These are phyloP conservation scores for Fissipunctia ypsillon DNA, from an alignment of 2,888 invertebrate genomes.

Conservation along the genomic window DNA sequence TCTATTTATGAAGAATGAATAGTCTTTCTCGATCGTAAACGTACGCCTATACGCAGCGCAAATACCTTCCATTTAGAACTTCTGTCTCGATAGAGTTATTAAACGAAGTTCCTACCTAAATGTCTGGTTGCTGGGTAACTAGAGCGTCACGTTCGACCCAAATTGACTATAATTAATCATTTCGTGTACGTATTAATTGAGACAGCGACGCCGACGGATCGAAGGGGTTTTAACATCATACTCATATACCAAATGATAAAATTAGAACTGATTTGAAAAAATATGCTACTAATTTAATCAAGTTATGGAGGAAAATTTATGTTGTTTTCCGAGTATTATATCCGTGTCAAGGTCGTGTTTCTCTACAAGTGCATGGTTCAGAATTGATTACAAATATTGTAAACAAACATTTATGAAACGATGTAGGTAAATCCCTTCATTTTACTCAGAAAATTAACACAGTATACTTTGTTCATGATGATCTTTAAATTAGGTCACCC, in stretches of 20 bases:
- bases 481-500: neutral
- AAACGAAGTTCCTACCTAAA: slow-evolving; percentile 69
- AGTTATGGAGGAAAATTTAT: slow-evolving; percentile 37
- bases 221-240: slow-evolving; percentile 54
- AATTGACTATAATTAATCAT: slow-evolving; percentile 85
- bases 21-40: slow-evolving; percentile 35
- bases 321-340: slow-evolving; percentile 30
- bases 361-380: slow-evolving; percentile 28
- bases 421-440: slow-evolving; percentile 26
- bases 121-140: slow-evolving; percentile 69
- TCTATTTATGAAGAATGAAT: slow-evolving; percentile 31
- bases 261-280: slow-evolving; percentile 10
- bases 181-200: slow-evolving; percentile 73
- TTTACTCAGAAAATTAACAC: slow-evolving; percentile 27
- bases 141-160: slow-evolving; percentile 78
- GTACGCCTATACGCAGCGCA: slow-evolving; percentile 33
- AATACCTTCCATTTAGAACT: slow-evolving; percentile 53
- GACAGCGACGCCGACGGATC: slow-evolving; percentile 75
- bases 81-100: slow-evolving; percentile 64
- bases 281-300: slow-evolving; percentile 13
- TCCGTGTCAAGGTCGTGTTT: slow-evolving; percentile 52
- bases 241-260: slow-evolving; percentile 21
- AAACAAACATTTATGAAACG: slow-evolving; percentile 29
- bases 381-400: slow-evolving; percentile 4
- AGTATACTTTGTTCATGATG: slow-evolving; percentile 42